These are phyloP conservation scores for Muscicapa striata DNA, from an alignment of 2,797 vertebrate species.

Conservation along the genomic window DNA sequence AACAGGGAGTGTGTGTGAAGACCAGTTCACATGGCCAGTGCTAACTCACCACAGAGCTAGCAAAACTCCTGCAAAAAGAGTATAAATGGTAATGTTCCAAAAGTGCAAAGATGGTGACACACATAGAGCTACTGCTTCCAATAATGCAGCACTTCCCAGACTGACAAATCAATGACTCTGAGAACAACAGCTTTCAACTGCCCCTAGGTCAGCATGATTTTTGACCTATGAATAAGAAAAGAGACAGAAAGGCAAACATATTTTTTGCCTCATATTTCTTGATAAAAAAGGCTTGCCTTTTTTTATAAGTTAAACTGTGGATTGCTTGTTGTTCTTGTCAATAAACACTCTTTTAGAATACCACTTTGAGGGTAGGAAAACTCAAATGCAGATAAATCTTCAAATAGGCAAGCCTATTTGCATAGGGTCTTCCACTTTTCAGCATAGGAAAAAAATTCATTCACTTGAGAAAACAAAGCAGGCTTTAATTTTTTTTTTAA, in stretches of 20 bases:
- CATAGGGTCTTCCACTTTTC: not conserved
- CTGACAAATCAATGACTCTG: not conserved
- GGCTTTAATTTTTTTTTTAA: not conserved
- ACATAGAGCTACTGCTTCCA: not conserved
- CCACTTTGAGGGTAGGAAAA: not conserved
- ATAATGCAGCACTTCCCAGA: not conserved
- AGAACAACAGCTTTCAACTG: not conserved
- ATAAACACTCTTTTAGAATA: not conserved
- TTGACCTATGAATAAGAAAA: not conserved
- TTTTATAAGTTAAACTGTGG: not conserved
- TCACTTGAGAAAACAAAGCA: not conserved
- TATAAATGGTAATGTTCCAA: not conserved
- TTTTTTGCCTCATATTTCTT: not conserved
- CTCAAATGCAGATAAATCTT: slow-evolving; percentile 13
- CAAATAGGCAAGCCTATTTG: not conserved
- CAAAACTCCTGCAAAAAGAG: not conserved
- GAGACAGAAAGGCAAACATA: not conserved
- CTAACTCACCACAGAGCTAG: not conserved
- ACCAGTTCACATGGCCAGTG: not conserved
- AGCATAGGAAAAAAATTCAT: not conserved
- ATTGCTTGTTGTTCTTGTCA: not conserved
- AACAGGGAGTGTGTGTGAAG: not conserved
- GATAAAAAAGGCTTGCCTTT: not conserved
- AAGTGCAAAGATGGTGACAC: not conserved
- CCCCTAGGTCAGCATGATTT: not conserved